These are phyloP conservation scores for Pseudorhombus dupliciocellatus DNA, from an alignment of 2,113 vertebrate genomes.

Conservation along the genomic window DNA sequence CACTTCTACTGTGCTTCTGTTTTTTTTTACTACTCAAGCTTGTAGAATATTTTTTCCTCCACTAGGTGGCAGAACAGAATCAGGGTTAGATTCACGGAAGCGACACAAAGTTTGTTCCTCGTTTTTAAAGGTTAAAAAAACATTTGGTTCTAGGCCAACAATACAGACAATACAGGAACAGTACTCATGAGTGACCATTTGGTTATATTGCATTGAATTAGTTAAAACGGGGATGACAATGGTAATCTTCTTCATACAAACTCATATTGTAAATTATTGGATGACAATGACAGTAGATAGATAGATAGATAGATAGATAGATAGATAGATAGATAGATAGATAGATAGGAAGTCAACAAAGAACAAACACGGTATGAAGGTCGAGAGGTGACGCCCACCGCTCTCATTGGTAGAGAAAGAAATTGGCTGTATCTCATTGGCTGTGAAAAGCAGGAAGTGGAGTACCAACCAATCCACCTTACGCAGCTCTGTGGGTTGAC, in stretches of 20 bases:
- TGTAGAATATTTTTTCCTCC: slow-evolving; percentile 12
- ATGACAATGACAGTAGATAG: background rate
- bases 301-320: slow-evolving; percentile 1
- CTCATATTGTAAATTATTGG: no score
- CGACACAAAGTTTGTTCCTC: no score
- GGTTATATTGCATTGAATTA: no score
- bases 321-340: slow-evolving; percentile 4
- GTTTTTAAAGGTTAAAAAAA: no score
- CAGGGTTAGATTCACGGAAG: no score
- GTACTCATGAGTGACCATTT: no score
- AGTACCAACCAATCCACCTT: slow-evolving; percentile 38
- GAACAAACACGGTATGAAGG: slow-evolving; percentile 57
- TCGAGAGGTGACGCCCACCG: slow-evolving; percentile 58
- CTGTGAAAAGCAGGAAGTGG: slow-evolving; percentile 50
- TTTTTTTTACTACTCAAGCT: no score
- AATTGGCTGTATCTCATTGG: slow-evolving; percentile 49
- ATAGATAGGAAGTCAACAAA: slow-evolving; percentile 42
- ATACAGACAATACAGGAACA: no score
- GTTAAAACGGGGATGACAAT: no score
- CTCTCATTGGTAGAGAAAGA: slow-evolving; percentile 58
- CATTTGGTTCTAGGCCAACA: no score
- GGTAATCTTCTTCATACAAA: no score
- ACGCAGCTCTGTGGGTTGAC: slow-evolving; percentile 39
- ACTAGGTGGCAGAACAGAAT: background rate
- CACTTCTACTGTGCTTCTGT: no score